Evolutionary conservation across 2,888 invertebrate species (phyloP).

Genomic region (Volucella zonaria): DNA sequence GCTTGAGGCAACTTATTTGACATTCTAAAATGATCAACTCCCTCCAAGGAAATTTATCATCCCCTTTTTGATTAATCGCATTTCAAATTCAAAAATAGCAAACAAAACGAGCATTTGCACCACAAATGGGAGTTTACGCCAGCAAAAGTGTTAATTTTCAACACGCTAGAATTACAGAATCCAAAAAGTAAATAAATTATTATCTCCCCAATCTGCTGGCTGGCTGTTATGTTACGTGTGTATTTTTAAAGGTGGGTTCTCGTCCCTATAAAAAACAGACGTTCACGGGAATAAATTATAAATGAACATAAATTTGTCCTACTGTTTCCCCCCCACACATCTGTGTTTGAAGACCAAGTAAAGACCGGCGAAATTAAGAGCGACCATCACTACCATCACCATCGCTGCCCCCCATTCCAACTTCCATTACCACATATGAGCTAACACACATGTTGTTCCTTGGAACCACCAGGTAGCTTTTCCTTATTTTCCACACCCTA

Average conservation of each 20-base stretch:
- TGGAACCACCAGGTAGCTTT: not conserved
- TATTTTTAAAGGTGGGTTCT: constrained; percentile 32
- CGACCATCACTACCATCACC: constrained; percentile 8
- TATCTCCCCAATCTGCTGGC: not conserved
- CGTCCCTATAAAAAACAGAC: constrained; percentile 56
- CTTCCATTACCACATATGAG: too few relatives aligned
- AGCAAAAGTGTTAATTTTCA: too few relatives aligned
- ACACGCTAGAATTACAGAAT: too few relatives aligned
- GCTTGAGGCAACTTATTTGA: too few relatives aligned
- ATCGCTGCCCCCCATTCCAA: too few relatives aligned
- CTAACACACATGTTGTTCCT: constrained; percentile 31
- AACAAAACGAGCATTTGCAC: too few relatives aligned
- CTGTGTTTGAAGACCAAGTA: not conserved
- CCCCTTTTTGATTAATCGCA: too few relatives aligned
- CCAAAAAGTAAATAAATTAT: constrained; percentile 16
- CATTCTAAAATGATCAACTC: too few relatives aligned
- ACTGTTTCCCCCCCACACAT: not conserved
- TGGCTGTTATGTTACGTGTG: not conserved
- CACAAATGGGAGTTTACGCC: too few relatives aligned
- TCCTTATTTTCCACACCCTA: too few relatives aligned
- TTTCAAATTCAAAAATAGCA: too few relatives aligned
- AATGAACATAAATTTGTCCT: constrained; percentile 50
- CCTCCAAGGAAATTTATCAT: too few relatives aligned
- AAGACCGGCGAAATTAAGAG: not conserved
- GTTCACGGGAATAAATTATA: constrained; percentile 63